A percentile compares a stretch with the other conserved stretches of the same genome.
These are phyloP conservation scores for Zingel zingel DNA, from an alignment of 2,113 vertebrate genomes.

Conservation along the genomic window DNA sequence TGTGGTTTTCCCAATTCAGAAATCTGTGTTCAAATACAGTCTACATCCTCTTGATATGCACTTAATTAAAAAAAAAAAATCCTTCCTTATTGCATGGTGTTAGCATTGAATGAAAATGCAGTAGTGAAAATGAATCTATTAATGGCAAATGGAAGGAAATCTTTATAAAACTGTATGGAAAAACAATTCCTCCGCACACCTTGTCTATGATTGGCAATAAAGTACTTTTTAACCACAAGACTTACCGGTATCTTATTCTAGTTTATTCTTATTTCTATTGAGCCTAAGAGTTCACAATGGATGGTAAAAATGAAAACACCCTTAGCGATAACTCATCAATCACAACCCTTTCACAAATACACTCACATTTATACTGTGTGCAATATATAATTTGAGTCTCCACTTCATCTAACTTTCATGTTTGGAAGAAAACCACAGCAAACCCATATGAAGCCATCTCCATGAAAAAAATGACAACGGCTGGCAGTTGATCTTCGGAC, in stretches of 20 bases:
- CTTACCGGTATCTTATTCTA: not conserved
- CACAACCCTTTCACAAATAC: not conserved
- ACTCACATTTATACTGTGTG: not conserved
- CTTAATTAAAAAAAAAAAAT: no score
- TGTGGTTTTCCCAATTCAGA: not conserved
- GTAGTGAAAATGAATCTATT: not conserved
- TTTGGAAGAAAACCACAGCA: slow-evolving; percentile 4
- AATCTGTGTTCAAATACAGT: not conserved
- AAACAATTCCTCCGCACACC: not conserved
- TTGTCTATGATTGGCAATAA: not conserved
- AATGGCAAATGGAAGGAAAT: not conserved
- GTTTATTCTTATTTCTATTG: not conserved
- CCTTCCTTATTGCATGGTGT: not conserved
- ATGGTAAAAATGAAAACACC: not conserved
- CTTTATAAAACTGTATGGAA: not conserved
- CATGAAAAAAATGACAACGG: not conserved
- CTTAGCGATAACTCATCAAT: not conserved
- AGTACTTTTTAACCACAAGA: not conserved
- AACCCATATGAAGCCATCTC: not conserved
- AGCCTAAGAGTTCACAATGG: not conserved
- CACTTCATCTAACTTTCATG: not conserved
- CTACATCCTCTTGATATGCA: not conserved
- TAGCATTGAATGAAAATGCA: not conserved
- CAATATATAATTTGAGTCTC: not conserved
- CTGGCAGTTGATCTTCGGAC: not conserved